phyloP scores from a whole-genome alignment of 2,797 vertebrate species.

The Dendrocincla tyrannina region DNA sequence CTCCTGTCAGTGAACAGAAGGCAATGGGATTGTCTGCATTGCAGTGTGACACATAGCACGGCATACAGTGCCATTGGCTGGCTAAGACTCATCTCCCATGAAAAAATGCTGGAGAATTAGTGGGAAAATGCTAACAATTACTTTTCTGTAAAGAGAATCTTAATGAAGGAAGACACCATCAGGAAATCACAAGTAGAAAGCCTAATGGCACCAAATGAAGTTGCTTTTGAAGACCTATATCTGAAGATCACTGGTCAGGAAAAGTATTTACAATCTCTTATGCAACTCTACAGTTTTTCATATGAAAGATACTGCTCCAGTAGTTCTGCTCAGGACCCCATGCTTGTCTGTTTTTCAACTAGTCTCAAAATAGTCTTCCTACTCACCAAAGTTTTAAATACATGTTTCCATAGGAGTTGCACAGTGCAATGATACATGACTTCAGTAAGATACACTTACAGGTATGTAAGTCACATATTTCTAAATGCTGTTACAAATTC shows the following conservation, averaged over 20 bases:
- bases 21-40: accelerated
- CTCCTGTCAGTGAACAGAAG: neutral
- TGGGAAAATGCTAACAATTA: neutral
- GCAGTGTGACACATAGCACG: neutral
- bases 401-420: neutral
- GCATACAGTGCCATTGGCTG: accelerated
- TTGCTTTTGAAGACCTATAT: neutral
- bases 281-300: neutral
- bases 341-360: neutral
- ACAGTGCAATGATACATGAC: neutral
- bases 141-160: neutral
- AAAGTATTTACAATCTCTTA: neutral
- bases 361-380: neutral
- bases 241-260: neutral
- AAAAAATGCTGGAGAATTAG: neutral
- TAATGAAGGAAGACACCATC: neutral
- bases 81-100: neutral
- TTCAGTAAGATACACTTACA: neutral
- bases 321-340: neutral
- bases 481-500: neutral
- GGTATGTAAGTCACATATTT: neutral
- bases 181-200: neutral
- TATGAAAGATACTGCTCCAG: neutral
- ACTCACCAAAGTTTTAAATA: neutral
- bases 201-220: accelerated